Conservation (phyloP, 2,888 invertebrate genomes). For the Arctia plantaginis region DNA sequence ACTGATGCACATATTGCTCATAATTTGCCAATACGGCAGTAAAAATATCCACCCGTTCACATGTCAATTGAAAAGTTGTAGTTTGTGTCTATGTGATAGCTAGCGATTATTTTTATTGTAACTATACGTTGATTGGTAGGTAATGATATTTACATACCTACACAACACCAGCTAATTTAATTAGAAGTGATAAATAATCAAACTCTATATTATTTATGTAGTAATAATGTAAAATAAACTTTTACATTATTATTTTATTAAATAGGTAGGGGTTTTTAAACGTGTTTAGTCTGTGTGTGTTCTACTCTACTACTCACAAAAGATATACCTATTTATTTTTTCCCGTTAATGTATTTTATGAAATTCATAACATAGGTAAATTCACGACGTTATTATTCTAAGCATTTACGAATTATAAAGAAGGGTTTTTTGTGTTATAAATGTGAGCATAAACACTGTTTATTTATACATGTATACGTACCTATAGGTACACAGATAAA, state of each 20-base stretch:
- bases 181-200: too few relatives aligned
- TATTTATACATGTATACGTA: neutral
- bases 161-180: constrained; percentile 6
- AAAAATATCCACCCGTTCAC: constrained; percentile 20
- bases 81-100: neutral
- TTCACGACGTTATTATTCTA: too few relatives aligned
- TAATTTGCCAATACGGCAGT: constrained; percentile 28
- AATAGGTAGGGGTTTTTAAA: neutral
- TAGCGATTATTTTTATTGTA: constrained; percentile 26
- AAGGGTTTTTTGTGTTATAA: neutral
- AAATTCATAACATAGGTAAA: neutral
- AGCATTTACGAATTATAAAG: neutral
- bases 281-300: too few relatives aligned
- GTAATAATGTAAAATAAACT: neutral
- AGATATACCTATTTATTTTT: neutral
- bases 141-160: constrained; percentile 10
- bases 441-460: neutral
- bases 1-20: constrained; percentile 35
- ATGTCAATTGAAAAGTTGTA: constrained; percentile 17
- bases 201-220: too few relatives aligned
- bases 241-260: neutral
- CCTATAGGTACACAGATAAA: neutral
- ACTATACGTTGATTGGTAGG: constrained; percentile 29
- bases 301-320: neutral
- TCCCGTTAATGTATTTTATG: too few relatives aligned